Evolutionary conservation across 2,888 invertebrate species (phyloP), one percentile per base, ranked within the genome.

Genomic region (Cosmia trapezina): DNA sequence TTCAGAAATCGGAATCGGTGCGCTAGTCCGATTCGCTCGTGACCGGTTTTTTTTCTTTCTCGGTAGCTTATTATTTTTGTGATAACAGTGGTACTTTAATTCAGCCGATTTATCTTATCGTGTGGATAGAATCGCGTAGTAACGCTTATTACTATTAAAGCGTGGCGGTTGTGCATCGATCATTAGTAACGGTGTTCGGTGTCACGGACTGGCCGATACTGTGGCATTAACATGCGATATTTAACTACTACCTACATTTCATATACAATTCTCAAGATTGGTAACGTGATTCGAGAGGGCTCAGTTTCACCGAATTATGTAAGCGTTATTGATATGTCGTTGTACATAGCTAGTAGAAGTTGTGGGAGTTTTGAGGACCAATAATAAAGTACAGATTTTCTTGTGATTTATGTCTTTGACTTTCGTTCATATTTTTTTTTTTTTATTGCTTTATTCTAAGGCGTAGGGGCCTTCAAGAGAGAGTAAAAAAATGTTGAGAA

Each of bases 151-250:
- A 88, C 84, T 89, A 86, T 77, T 85, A 84, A 86, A 87, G 86
- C 89, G 85, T 88, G 85, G 76, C 88, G 85, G 89, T 88, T 89
- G 84, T 87, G 88, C 91, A 93, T 93, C 90, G 89, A 91, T 92
- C 89, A 89, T 90, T 89, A 87, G 88, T 90, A 89, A 91, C 92
- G 91, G 92, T 88, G 76, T 78, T 83, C 85, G 80, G 83, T 90
- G 88, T 88, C 89, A 89, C 87, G 89, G 87, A 90, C 83, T 81
- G 53, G 70, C 71, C 78, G 81, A 85, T 77, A 76, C 73, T 64
- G 78, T 76, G 73, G 76, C 67, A 80, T 72, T 75, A 80, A 78
- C 83, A 83, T 83, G 76, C 80, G 66, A 85, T 76, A 65, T 65
- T 62, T 62, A 70, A 61, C 63, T 64, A 73, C 68, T 33, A 64